phyloP scores from a whole-genome alignment of 2,888 invertebrate species.

The Idaea aversata region DNA sequence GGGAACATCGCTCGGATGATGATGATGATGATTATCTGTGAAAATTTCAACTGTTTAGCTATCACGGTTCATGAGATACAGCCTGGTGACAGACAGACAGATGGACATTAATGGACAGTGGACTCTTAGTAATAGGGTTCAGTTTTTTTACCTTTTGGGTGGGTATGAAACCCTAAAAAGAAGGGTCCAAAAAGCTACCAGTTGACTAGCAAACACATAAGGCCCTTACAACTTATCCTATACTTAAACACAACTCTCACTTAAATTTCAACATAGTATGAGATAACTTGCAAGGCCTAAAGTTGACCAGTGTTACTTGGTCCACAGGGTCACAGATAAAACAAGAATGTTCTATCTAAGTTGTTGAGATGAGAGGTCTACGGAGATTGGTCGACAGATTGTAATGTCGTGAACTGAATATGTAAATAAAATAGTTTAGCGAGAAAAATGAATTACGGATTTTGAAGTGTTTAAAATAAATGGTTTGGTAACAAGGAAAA shows the following conservation, averaged over 20 bases:
- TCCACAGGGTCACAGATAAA: neutral
- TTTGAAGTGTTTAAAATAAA: neutral
- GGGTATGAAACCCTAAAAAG: too few relatives aligned
- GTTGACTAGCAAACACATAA: too few relatives aligned
- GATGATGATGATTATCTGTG: too few relatives aligned
- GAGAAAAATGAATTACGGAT: neutral
- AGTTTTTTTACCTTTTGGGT: too few relatives aligned
- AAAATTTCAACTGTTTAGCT: too few relatives aligned
- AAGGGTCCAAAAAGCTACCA: too few relatives aligned
- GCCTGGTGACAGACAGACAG: too few relatives aligned
- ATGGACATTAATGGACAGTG: too few relatives aligned
- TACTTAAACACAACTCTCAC: constrained; percentile 45
- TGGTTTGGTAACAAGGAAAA: neutral
- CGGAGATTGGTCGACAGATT: neutral
- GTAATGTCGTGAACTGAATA: neutral
- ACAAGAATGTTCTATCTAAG: neutral
- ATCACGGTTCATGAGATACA: too few relatives aligned
- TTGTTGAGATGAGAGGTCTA: constrained; percentile 6
- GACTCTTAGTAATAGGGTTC: too few relatives aligned
- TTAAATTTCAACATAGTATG: constrained; percentile 55
- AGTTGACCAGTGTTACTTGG: constrained; percentile 27
- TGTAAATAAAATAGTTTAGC: neutral
- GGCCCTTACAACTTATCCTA: neutral
- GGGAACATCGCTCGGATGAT: too few relatives aligned
- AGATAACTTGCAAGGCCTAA: constrained; percentile 53